Conservation (phyloP, 2,797 vertebrate genomes). For the Huso huso region DNA sequence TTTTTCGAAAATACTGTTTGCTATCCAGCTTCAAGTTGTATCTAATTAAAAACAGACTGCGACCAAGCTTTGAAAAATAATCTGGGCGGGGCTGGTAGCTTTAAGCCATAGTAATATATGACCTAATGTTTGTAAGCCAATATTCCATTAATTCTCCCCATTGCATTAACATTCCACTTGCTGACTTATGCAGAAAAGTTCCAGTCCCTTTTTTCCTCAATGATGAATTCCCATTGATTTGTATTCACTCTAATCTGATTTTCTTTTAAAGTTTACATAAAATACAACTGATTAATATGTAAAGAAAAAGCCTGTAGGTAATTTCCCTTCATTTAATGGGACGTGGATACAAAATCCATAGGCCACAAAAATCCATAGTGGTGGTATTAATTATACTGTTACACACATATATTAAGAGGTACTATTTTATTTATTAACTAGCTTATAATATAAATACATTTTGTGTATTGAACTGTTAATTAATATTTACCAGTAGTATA, state of each 20-base stretch:
- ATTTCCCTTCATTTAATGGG: constrained; percentile 1
- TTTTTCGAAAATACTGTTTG: constrained; percentile 41
- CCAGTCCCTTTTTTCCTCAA: constrained; percentile 17
- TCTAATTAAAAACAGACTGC: constrained; percentile 53
- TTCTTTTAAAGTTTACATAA: not conserved
- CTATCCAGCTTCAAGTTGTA: constrained; percentile 35
- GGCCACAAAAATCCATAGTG: too few species aligned
- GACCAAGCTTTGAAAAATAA: constrained; percentile 48
- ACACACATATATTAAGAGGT: too few species aligned
- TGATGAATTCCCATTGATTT: constrained; percentile 45
- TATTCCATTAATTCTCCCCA: constrained; percentile 56
- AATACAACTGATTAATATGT: constrained; percentile 4
- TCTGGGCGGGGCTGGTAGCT: constrained; percentile 38
- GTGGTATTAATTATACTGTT: too few species aligned
- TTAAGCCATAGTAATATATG: constrained; percentile 51
- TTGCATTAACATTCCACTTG: constrained; percentile 56
- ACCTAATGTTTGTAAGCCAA: not conserved
- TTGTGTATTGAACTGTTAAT: too few species aligned
- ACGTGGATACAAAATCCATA: not conserved
- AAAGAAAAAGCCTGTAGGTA: not conserved
- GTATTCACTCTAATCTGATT: constrained; percentile 34
- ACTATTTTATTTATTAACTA: too few species aligned
- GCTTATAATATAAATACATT: too few species aligned
- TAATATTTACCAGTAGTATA: too few species aligned
- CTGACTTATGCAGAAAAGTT: constrained; percentile 55